These are phyloP conservation scores for Drosophila dives DNA, from an alignment of 2,888 invertebrate genomes.

Conservation along the genomic window DNA sequence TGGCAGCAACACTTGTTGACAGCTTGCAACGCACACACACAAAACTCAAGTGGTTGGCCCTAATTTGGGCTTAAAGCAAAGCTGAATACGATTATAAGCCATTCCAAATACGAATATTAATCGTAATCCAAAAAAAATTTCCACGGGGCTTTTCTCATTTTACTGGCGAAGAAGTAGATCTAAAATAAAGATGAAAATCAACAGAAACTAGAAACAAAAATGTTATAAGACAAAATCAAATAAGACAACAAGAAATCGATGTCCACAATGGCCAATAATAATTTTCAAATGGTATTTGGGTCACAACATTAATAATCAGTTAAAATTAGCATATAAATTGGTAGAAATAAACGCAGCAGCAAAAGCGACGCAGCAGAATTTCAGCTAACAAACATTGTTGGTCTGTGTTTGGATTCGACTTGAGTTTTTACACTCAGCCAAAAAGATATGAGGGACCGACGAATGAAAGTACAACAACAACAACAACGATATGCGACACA, in stretches of 20 bases:
- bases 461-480: slow-evolving; percentile 53
- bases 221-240: slow-evolving; percentile 17
- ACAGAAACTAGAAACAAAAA: slow-evolving; percentile 14
- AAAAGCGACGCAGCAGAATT: slow-evolving; percentile 27
- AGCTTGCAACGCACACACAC: slow-evolving; percentile 8
- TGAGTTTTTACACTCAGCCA: slow-evolving; percentile 28
- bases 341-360: slow-evolving; percentile 58
- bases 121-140: slow-evolving; percentile 36
- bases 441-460: slow-evolving; percentile 42
- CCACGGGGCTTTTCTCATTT: slow-evolving; percentile 56
- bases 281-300: slow-evolving; percentile 82
- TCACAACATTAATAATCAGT: slow-evolving; percentile 83
- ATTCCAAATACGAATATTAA: slow-evolving; percentile 25
- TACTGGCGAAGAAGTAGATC: slow-evolving; percentile 31
- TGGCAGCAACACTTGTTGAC: slow-evolving; percentile 56
- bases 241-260: slow-evolving; percentile 51
- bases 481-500: slow-evolving; percentile 33
- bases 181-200: slow-evolving; percentile 21
- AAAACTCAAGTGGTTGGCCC: slow-evolving; percentile 21
- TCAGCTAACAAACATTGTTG: slow-evolving; percentile 16
- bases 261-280: slow-evolving; percentile 77
- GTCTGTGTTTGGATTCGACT: slow-evolving; percentile 41
- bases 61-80: slow-evolving; percentile 25
- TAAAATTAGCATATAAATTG: slow-evolving; percentile 80
- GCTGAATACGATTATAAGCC: not conserved